Percentiles rank a stretch among this genome's conserved stretches.
Conservation (phyloP, 2,113 vertebrate genomes). For the Ondatra zibethicus region DNA sequence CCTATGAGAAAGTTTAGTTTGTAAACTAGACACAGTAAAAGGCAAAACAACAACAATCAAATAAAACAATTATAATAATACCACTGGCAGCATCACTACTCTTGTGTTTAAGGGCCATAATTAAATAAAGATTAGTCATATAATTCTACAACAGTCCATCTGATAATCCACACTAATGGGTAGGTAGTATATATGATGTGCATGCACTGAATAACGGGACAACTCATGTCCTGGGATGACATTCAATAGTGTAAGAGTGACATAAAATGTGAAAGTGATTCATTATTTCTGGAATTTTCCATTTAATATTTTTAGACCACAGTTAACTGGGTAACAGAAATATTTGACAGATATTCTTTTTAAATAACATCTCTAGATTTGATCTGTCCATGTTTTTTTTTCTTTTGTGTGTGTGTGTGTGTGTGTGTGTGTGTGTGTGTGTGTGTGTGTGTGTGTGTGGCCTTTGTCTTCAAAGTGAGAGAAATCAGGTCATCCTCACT, state of each 20-base stretch:
- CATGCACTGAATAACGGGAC: not conserved
- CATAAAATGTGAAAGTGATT: not conserved
- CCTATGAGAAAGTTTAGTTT: not conserved
- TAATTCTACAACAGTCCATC: not conserved
- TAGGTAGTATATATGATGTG: not conserved
- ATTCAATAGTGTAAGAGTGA: not conserved
- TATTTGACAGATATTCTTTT: not conserved
- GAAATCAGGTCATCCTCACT: not conserved
- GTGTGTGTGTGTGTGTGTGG: too few relatives aligned
- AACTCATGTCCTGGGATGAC: not conserved
- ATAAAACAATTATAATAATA: not conserved
- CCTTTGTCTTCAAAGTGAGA: not conserved
- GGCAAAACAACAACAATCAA: not conserved
- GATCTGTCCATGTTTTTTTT: not conserved
- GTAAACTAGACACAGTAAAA: not conserved
- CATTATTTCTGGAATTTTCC: not conserved
- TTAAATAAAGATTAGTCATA: not conserved
- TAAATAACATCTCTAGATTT: conserved; percentile 44
- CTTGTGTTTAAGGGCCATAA: not conserved
- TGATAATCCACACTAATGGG: not conserved
- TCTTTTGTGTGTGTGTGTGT: too few relatives aligned
- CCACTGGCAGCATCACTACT: not conserved
- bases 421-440: too few relatives aligned
- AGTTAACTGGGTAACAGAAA: not conserved
- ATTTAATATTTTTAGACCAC: not conserved